These are phyloP conservation scores for Ophion obscuratus DNA, from an alignment of 2,888 invertebrate genomes.

Conservation along the genomic window DNA sequence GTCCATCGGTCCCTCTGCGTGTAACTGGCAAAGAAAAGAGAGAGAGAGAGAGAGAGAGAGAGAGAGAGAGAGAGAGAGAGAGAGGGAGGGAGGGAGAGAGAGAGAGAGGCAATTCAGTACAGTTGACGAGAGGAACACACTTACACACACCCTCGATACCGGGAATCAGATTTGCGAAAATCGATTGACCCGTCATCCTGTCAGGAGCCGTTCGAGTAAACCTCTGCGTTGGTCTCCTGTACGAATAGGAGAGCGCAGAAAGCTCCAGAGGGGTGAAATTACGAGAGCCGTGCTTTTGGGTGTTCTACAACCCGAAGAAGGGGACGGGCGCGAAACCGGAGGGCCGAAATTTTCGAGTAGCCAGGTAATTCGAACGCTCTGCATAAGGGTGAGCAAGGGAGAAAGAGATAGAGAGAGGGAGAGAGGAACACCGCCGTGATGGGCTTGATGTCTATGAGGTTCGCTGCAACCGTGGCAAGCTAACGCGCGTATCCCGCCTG, in stretches of 20 bases:
- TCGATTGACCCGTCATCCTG: slow-evolving; percentile 68
- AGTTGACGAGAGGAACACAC: neutral
- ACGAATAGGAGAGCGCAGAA: slow-evolving; percentile 39
- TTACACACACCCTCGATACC: slow-evolving; percentile 47
- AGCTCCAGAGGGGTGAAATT: slow-evolving; percentile 40
- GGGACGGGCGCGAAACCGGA: slow-evolving; percentile 46
- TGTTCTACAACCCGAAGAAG: slow-evolving; percentile 52
- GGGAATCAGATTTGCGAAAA: slow-evolving; percentile 63
- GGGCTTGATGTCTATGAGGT: slow-evolving; percentile 59
- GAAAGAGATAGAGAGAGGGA: neutral
- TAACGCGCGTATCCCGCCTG: slow-evolving; percentile 30
- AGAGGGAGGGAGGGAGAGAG: slow-evolving; percentile 16
- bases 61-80: neutral
- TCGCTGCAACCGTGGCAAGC: slow-evolving; percentile 33
- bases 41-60: too few relatives aligned
- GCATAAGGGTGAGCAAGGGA: slow-evolving; percentile 16
- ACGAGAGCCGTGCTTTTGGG: slow-evolving; percentile 56
- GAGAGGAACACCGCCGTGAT: slow-evolving; percentile 26
- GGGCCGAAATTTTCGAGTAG: slow-evolving; percentile 60
- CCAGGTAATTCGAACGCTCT: slow-evolving; percentile 64
- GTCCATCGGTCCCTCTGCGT: neutral
- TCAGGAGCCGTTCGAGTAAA: slow-evolving; percentile 61
- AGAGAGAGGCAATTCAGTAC: neutral
- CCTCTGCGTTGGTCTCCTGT: slow-evolving; percentile 11
- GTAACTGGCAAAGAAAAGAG: neutral